Conservation (phyloP, 1,140 invertebrate genomes). For the Neotoxoptera formosana region DNA sequence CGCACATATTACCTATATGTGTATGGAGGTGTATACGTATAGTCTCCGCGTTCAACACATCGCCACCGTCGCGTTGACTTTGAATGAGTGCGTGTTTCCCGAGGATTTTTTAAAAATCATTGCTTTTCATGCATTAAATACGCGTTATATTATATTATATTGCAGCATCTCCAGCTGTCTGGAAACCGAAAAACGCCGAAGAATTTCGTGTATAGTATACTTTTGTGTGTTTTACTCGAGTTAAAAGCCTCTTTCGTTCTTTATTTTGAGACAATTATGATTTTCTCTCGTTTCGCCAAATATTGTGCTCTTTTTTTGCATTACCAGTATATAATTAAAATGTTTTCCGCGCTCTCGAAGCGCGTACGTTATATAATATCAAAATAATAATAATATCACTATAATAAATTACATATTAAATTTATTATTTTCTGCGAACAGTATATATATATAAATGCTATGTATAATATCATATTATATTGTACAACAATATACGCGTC, state of each 20-base stretch:
- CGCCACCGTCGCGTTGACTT: not conserved
- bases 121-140: not conserved
- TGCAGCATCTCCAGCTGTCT: not conserved
- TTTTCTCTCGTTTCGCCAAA: not conserved
- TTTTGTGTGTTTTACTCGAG: not conserved
- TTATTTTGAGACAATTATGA: not conserved
- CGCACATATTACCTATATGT: not conserved
- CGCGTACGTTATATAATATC: not conserved
- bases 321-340: not conserved
- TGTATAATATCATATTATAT: not conserved
- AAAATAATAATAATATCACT: not conserved
- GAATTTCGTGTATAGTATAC: no score
- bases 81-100: not conserved
- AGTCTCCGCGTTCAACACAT: not conserved
- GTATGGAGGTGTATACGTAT: not conserved
- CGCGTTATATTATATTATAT: not conserved
- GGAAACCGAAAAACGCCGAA: not conserved
- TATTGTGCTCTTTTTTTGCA: not conserved
- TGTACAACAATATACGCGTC: not conserved
- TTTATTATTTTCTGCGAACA: not conserved
- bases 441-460: not conserved
- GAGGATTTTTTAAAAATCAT: not conserved
- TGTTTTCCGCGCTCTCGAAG: not conserved
- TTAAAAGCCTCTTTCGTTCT: not conserved
- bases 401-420: constrained; percentile 21